Conservation (phyloP, 2,888 invertebrate species). For the Papilio elwesi region DNA sequence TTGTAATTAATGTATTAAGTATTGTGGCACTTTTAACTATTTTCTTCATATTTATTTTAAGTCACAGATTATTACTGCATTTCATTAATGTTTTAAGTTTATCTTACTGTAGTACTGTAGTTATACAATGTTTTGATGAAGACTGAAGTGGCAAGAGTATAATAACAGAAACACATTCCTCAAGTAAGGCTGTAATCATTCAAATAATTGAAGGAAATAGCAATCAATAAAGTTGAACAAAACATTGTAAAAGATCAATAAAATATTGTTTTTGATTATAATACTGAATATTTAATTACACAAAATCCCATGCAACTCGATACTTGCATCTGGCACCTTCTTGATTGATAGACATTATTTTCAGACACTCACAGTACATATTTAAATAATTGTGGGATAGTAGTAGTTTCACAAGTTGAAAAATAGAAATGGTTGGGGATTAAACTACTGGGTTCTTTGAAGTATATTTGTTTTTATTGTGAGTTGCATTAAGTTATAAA, state of each 20-base stretch:
- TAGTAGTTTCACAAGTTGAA: too few relatives aligned
- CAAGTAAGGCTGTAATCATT: conserved; percentile 76
- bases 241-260: conserved; percentile 74
- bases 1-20: conserved; percentile 33
- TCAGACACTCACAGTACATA: too few relatives aligned
- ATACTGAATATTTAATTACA: conserved; percentile 43
- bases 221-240: conserved; percentile 70
- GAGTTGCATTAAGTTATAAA: too few relatives aligned
- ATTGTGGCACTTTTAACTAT: conserved; percentile 23
- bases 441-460: too few relatives aligned
- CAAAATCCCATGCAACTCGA: not conserved
- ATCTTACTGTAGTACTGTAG: conserved; percentile 53
- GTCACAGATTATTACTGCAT: conserved; percentile 44
- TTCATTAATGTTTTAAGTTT: conserved; percentile 46
- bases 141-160: conserved; percentile 59
- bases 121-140: conserved; percentile 61
- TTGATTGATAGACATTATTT: too few relatives aligned
- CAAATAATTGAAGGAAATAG: conserved; percentile 54
- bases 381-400: too few relatives aligned
- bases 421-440: too few relatives aligned
- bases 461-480: too few relatives aligned
- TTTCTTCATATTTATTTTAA: conserved; percentile 34
- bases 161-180: conserved; percentile 69
- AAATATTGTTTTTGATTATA: conserved; percentile 59
- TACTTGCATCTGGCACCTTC: too few relatives aligned